A percentile compares a stretch with the other conserved stretches of the same genome.
Conservation (phyloP, 2,888 invertebrate species). For the Drosophila gaucha region DNA sequence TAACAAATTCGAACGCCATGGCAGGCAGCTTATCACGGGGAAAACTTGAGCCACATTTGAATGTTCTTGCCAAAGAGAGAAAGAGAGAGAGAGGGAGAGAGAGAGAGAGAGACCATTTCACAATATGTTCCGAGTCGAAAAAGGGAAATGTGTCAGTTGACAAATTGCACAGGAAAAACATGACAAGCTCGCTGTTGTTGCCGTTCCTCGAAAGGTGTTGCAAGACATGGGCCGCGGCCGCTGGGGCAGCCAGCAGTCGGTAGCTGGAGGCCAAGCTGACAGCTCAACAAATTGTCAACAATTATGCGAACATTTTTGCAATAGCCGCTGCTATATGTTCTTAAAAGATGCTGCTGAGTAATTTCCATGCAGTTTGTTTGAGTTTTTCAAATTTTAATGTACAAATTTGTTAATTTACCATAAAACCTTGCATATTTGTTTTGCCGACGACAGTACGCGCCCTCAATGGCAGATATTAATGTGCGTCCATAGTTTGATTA, state of each 20-base stretch:
- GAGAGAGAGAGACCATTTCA: conserved; percentile 47
- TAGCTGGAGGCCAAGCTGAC: conserved; percentile 49
- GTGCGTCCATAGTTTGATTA: conserved; percentile 82
- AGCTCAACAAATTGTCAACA: conserved; percentile 78
- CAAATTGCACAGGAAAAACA: conserved; percentile 84
- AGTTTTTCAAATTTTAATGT: conserved; percentile 81
- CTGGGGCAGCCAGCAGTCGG: conserved; percentile 13
- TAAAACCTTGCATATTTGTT: conserved; percentile 84
- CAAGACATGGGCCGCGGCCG: conserved; percentile 52
- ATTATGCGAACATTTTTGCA: conserved; percentile 77
- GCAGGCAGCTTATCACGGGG: conserved; percentile 24
- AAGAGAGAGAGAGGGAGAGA: background rate
- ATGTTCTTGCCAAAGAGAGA: background rate
- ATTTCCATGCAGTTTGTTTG: conserved; percentile 80
- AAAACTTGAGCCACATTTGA: conserved; percentile 30
- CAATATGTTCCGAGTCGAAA: conserved; percentile 45
- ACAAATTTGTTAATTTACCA: conserved; percentile 85
- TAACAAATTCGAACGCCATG: conserved; percentile 68
- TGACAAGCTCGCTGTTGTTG: conserved; percentile 78
- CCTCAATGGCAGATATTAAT: conserved; percentile 78
- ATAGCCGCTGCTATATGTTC: conserved; percentile 45
- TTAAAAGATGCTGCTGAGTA: conserved; percentile 62
- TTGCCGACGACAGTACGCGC: conserved; percentile 38
- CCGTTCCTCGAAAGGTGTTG: conserved; percentile 71
- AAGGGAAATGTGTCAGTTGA: conserved; percentile 74